Percentiles rank a stretch among this genome's conserved stretches.
phyloP scores from a whole-genome alignment of 2,113 vertebrate species.

The Blennius ocellaris region DNA sequence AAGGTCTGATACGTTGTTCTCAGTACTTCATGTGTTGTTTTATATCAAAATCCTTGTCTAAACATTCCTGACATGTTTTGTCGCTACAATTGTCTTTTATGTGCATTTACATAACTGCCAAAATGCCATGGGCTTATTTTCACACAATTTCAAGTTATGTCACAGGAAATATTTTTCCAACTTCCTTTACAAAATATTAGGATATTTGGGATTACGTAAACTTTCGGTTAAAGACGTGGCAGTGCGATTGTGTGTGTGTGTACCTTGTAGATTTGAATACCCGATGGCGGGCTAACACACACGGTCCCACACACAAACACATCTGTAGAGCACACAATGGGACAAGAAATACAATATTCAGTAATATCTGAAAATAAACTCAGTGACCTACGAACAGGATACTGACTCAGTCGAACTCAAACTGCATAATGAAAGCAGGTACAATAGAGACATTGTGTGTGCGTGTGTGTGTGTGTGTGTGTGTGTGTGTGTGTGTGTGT shows the following conservation, averaged over 20 bases:
- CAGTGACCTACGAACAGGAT: slow-evolving; percentile 53
- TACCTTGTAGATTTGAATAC: slow-evolving; percentile 3
- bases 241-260: slow-evolving; percentile 2
- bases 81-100: slow-evolving; percentile 23
- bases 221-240: not conserved
- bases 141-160: slow-evolving; percentile 40
- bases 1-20: not conserved
- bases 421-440: slow-evolving; percentile 39
- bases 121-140: slow-evolving; percentile 6
- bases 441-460: slow-evolving; percentile 59
- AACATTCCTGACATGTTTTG: slow-evolving; percentile 26
- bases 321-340: not conserved
- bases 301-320: slow-evolving; percentile 11
- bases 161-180: slow-evolving; percentile 44
- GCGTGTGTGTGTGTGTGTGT: slow-evolving; percentile 1
- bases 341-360: slow-evolving; percentile 21
- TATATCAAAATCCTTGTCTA: slow-evolving; percentile 15
- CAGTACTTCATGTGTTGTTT: slow-evolving; percentile 26
- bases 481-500: slow-evolving; percentile 14
- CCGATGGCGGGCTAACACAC: not conserved
- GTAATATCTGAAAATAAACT: slow-evolving; percentile 49
- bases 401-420: slow-evolving; percentile 52
- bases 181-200: slow-evolving; percentile 38
- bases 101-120: slow-evolving; percentile 31
- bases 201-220: slow-evolving; percentile 29